phyloP scores from a whole-genome alignment of 2,888 invertebrate genomes.

The Frankliniella fusca region DNA sequence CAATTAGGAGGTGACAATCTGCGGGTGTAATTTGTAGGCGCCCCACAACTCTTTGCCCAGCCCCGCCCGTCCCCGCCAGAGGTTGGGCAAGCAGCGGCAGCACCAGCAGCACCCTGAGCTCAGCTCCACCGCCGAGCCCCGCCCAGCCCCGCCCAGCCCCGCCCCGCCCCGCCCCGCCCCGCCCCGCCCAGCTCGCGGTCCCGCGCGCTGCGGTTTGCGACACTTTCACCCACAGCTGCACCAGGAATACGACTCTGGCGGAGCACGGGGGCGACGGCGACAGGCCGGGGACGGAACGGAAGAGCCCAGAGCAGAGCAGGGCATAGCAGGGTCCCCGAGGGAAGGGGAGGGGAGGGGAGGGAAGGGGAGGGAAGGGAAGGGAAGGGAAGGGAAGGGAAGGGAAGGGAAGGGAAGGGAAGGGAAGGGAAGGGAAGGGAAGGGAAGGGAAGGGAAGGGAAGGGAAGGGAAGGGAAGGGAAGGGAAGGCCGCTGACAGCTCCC shows the following conservation, averaged over 20 bases:
- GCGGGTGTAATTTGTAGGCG: conserved; percentile 6
- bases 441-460: not conserved
- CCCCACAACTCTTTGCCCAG: not conserved
- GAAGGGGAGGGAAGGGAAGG: not conserved
- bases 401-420: not conserved
- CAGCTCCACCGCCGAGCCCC: not conserved
- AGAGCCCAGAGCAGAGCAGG: not conserved
- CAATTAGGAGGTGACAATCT: conserved; percentile 15
- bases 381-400: not conserved
- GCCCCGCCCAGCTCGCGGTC: not conserved
- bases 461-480: not conserved
- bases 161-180: not conserved
- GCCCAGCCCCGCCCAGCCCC: not conserved
- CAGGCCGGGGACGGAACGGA: not conserved
- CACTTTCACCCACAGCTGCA: conserved; percentile 2
- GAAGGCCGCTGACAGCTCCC: too few species aligned
- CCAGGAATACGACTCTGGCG: not conserved
- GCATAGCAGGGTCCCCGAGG: not conserved
- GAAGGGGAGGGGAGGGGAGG: not conserved
- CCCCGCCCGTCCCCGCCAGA: not conserved
- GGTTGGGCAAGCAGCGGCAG: too few species aligned
- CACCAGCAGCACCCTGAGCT: not conserved
- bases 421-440: not conserved
- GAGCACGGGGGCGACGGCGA: not conserved
- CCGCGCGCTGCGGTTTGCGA: not conserved